These are phyloP conservation scores for Stramonita haemastoma DNA, from an alignment of 2,888 invertebrate species.

Conservation along the genomic window DNA sequence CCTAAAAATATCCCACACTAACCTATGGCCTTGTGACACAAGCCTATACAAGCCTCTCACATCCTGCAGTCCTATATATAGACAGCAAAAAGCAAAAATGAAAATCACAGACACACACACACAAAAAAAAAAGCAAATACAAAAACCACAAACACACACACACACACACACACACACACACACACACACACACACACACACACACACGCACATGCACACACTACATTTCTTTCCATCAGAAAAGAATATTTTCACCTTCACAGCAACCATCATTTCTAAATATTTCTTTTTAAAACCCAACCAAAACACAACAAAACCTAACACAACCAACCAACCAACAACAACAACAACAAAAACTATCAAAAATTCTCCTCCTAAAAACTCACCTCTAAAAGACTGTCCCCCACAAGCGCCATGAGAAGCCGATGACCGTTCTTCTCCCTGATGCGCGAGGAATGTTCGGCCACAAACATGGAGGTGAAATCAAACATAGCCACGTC, in stretches of 20 bases:
- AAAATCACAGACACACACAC: background rate
- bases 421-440: slow-evolving; percentile 87
- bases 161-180: no score
- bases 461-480: slow-evolving; percentile 98
- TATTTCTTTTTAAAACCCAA: background rate
- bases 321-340: background rate
- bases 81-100: no score
- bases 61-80: no score
- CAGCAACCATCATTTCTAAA: background rate
- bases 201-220: no score
- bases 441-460: slow-evolving; percentile 92
- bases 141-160: no score
- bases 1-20: no score
- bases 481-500: slow-evolving; percentile 99
- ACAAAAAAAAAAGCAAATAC: no score
- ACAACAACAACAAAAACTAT: background rate
- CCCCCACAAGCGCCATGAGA: slow-evolving; percentile 94
- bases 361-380: background rate
- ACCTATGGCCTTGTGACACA: no score
- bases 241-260: no score
- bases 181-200: no score
- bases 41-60: no score
- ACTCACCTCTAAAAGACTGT: slow-evolving; percentile 91
- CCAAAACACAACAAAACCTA: background rate
- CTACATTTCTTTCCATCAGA: no score